A percentile compares a stretch with the other conserved stretches of the same genome.
phyloP scores from a whole-genome alignment of 2,113 vertebrate genomes.

The Equus quagga region DNA sequence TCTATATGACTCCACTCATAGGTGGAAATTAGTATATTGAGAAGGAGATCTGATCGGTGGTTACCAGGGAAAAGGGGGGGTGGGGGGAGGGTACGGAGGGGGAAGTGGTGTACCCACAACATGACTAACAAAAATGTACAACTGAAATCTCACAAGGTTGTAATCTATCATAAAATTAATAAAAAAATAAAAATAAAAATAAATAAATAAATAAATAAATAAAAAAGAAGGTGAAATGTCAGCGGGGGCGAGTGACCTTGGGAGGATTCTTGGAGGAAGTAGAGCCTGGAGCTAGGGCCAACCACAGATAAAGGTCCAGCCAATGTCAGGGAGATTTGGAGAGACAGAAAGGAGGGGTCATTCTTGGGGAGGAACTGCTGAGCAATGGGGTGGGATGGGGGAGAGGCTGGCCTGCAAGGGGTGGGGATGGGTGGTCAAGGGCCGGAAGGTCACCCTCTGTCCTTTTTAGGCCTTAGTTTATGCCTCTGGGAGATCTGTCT shows the following conservation, averaged over 20 bases:
- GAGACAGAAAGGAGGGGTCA: not conserved
- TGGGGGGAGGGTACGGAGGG: too few relatives aligned
- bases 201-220: too few relatives aligned
- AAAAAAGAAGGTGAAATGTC: too few relatives aligned
- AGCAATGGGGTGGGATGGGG: not conserved
- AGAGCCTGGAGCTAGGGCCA: not conserved
- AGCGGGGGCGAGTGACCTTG: not conserved
- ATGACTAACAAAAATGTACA: too few relatives aligned
- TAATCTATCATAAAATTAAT: too few relatives aligned
- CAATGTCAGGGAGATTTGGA: not conserved
- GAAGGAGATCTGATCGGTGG: too few relatives aligned
- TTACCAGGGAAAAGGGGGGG: too few relatives aligned
- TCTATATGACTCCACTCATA: too few relatives aligned
- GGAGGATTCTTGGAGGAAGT: conserved; percentile 32
- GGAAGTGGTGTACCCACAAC: too few relatives aligned
- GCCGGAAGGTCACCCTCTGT: not conserved
- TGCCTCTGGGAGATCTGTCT: not conserved
- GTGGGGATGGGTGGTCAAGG: not conserved
- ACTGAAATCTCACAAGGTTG: too few relatives aligned
- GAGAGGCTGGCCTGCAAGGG: not conserved
- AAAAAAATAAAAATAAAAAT: too few relatives aligned
- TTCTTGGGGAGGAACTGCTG: not conserved
- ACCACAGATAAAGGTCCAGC: not conserved
- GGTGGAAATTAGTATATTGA: too few relatives aligned
- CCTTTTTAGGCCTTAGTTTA: not conserved